These are phyloP conservation scores for Rhyacichthys aspro DNA, from an alignment of 2,797 vertebrate genomes.

Conservation along the genomic window DNA sequence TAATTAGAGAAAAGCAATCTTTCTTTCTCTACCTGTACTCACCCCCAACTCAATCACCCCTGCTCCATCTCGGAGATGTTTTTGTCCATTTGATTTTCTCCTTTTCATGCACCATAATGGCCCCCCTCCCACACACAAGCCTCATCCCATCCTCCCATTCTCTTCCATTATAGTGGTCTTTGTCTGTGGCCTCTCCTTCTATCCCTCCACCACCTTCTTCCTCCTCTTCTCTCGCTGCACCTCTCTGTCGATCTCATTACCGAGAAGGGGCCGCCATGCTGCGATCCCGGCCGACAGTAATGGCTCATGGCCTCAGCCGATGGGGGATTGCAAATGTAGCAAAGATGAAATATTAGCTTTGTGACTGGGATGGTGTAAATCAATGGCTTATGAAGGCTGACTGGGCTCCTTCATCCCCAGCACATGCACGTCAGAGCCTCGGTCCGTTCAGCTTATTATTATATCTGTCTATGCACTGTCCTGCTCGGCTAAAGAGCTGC, in stretches of 20 bases:
- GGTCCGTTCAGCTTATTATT: slow-evolving; percentile 52
- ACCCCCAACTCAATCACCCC: slow-evolving; percentile 56
- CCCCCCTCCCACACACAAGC: slow-evolving; percentile 58
- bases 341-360: slow-evolving; percentile 74
- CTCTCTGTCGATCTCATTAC: slow-evolving; percentile 74
- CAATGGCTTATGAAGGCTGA: slow-evolving; percentile 76
- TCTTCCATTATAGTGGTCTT: slow-evolving; percentile 68
- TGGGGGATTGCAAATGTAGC: slow-evolving; percentile 71
- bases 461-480: not conserved
- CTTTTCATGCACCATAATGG: slow-evolving; percentile 75
- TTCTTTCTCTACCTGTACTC: slow-evolving; percentile 59
- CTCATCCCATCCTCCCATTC: slow-evolving; percentile 58
- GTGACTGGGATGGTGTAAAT: slow-evolving; percentile 74
- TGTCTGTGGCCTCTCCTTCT: slow-evolving; percentile 32
- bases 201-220: slow-evolving; percentile 13
- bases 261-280: slow-evolving; percentile 69
- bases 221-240: slow-evolving; percentile 34
- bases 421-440: slow-evolving; percentile 45
- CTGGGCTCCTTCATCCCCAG: slow-evolving; percentile 47
- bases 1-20: slow-evolving; percentile 73
- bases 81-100: slow-evolving; percentile 67
- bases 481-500: not conserved
- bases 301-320: slow-evolving; percentile 72
- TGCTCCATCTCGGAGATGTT: slow-evolving; percentile 57
- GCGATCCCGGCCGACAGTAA: slow-evolving; percentile 72